phyloP scores from a whole-genome alignment of 2,797 vertebrate genomes.

The Simalia tracyae region DNA sequence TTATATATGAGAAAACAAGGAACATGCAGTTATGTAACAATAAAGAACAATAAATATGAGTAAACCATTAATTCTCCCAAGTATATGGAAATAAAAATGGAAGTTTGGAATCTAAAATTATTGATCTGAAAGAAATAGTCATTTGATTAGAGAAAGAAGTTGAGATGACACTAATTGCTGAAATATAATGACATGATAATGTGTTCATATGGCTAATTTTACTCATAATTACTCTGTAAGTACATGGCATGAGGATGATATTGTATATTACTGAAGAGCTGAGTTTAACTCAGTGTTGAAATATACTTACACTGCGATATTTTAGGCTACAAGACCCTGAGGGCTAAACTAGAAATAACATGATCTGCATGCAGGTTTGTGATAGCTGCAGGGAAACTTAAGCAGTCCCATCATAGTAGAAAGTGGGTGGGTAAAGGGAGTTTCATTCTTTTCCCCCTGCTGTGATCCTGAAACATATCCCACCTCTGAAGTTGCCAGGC shows the following conservation, averaged over 20 bases:
- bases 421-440: background rate
- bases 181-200: background rate
- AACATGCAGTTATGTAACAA: background rate
- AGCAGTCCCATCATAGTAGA: background rate
- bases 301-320: background rate
- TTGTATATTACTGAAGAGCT: background rate
- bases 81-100: background rate
- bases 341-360: background rate
- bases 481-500: background rate
- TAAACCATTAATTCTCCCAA: background rate
- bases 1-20: background rate
- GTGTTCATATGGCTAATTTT: background rate
- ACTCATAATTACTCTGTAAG: background rate
- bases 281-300: background rate
- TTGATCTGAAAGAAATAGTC: background rate
- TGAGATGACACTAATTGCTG: background rate
- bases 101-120: background rate
- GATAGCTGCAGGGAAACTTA: background rate
- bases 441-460: background rate
- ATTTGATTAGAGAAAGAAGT: background rate
- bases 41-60: background rate
- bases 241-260: background rate
- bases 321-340: background rate
- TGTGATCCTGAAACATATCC: background rate
- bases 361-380: background rate